These are phyloP conservation scores for Aldabrachelys gigantea DNA, from an alignment of 2,113 vertebrate species.

Conservation along the genomic window DNA sequence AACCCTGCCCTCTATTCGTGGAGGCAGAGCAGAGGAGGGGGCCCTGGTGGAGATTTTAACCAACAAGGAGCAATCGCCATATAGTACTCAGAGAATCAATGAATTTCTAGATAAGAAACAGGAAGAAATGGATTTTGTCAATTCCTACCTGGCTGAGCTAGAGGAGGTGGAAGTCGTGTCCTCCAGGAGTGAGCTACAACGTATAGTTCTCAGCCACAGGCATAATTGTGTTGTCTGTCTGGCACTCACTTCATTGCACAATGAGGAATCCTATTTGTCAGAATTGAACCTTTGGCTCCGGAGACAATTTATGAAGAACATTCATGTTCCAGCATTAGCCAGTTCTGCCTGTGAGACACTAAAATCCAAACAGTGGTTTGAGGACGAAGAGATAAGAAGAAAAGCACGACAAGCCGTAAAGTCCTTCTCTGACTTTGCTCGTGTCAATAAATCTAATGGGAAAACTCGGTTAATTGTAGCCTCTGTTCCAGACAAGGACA, in stretches of 20 bases:
- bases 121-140: background rate
- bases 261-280: constrained; percentile 3
- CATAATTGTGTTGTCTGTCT: constrained; percentile 14
- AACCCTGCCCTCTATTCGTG: constrained; percentile 51
- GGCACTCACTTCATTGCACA: constrained; percentile 16
- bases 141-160: background rate
- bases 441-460: background rate
- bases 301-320: background rate
- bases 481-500: background rate
- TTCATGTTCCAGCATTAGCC: background rate
- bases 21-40: constrained; percentile 25
- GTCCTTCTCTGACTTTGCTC: background rate
- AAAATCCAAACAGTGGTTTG: background rate
- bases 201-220: background rate
- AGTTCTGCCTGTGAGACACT: background rate
- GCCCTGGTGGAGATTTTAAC: constrained; percentile 12
- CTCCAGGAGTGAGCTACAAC: background rate
- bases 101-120: constrained; percentile 27
- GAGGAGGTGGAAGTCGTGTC: background rate
- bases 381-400: background rate
- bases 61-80: constrained; percentile 29
- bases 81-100: background rate
- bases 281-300: background rate
- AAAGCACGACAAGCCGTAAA: background rate
- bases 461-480: background rate